These are phyloP conservation scores for Teinopalpus imperialis DNA, from an alignment of 2,888 invertebrate species.

Conservation along the genomic window DNA sequence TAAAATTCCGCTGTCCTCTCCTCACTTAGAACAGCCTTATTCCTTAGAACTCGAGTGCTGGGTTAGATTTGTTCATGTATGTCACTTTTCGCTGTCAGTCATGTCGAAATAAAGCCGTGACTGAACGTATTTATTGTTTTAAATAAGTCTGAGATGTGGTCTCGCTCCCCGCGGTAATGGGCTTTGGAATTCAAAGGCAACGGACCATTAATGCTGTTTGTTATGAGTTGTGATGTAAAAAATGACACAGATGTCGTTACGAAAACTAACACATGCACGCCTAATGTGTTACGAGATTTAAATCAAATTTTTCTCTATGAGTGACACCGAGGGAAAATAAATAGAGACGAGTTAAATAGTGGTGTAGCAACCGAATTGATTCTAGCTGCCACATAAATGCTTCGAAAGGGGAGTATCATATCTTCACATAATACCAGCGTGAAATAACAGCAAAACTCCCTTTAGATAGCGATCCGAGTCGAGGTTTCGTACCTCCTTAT, in stretches of 20 bases:
- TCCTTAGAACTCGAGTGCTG: conserved; percentile 1
- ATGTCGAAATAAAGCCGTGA: conserved; percentile 17
- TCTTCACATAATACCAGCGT: too few species aligned
- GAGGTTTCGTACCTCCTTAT: too few species aligned
- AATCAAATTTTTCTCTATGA: too few species aligned
- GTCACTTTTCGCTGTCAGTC: conserved; percentile 21
- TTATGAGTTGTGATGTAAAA: neutral
- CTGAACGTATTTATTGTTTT: conserved; percentile 22
- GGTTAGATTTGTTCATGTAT: conserved; percentile 12
- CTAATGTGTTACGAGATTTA: too few species aligned
- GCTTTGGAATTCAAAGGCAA: conserved; percentile 1
- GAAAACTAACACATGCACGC: neutral
- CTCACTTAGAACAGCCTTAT: neutral
- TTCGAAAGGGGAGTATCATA: too few species aligned
- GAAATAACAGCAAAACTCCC: too few species aligned
- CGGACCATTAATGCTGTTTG: neutral
- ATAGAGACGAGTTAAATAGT: too few species aligned
- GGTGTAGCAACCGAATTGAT: too few species aligned
- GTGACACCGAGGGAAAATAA: too few species aligned
- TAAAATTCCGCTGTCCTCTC: conserved; percentile 1
- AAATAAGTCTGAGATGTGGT: conserved; percentile 5
- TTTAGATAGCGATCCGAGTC: too few species aligned
- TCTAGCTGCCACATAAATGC: too few species aligned
- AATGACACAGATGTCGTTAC: neutral
- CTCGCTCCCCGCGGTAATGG: conserved; percentile 5